Base-by-base conservation (phyloP, 2,888 invertebrate species). In the Nipponacmea schrenckii region DNA sequence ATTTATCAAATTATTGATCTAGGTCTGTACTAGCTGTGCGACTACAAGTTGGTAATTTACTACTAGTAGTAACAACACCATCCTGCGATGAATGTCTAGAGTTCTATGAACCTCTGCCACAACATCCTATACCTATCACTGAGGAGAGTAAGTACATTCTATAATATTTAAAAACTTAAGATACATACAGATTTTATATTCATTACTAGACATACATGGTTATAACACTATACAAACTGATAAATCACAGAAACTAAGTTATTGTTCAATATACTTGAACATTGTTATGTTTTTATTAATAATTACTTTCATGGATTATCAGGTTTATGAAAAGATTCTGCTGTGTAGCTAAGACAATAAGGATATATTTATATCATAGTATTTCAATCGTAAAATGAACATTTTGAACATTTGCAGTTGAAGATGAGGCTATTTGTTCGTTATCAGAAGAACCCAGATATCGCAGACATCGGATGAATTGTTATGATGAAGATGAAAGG, bases 11-110 rank as follows among this genome's bases (percentile, higher is more conserved):
- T n/a, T n/a, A 10, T 39, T 39, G 10, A 17, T 64, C 1, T 75
- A 82, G 82, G 64, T 73, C 74, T 56, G 77, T 79, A 62, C 68
- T 72, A 27, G 79, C 80, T 1, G 75, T 77, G 0, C 72, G 77
- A 17, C 69, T 85, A 39, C n/a, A 64, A 0, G 65, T 77, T 14
- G 83, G 80, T 15, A 85, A 84, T 75, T 72, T 85, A 69, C 72
- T 84, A 70, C 74, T 86, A 62, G 77, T 85, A 10, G 76, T 86
- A 27, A 72, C 77, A 0, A 81, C 82, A 46, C 74, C 72, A 46
- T 65, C 68, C 24, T 82, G 83, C 77, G 73, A 76, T 17, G 72
- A 73, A 10, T 79, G 77, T 67, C 66, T 56, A 15, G 70, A 69
- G 5, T 39, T 69, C 20, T 73, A 81, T 12, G 68, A 77, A 67